Evolutionary conservation across 2,888 invertebrate genomes (phyloP).

Genomic region (Drosophila bunnanda): DNA sequence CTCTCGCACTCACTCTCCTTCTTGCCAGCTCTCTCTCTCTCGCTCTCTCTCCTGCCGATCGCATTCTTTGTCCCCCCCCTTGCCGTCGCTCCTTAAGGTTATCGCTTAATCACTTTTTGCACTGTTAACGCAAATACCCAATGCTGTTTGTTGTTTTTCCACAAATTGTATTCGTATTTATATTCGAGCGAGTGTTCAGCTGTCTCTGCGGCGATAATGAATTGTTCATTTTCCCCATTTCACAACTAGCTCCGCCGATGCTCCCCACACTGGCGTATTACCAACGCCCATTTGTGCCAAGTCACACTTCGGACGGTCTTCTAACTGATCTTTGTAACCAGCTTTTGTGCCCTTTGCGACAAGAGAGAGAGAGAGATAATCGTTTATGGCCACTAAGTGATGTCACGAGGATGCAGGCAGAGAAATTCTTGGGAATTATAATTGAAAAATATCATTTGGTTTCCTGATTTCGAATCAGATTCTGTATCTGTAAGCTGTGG

Average conservation of each 20-base stretch:
- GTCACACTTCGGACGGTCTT: slow-evolving; percentile 46
- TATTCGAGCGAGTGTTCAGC: slow-evolving; percentile 30
- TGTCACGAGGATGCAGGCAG: slow-evolving; percentile 18
- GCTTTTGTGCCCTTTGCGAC: not conserved
- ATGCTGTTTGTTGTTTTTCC: slow-evolving; percentile 46
- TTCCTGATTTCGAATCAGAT: too few species aligned
- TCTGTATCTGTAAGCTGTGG: too few species aligned
- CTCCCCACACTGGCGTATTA: not conserved
- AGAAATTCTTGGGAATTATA: not conserved
- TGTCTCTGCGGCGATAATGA: slow-evolving; percentile 36
- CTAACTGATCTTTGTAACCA: slow-evolving; percentile 15
- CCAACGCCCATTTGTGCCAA: slow-evolving; percentile 20
- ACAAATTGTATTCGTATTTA: slow-evolving; percentile 48
- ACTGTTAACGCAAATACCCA: slow-evolving; percentile 50
- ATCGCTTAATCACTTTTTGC: slow-evolving; percentile 65
- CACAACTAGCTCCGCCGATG: slow-evolving; percentile 23
- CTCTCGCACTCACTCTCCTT: slow-evolving; percentile 22
- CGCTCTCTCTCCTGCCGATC: slow-evolving; percentile 13
- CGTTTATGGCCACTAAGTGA: slow-evolving; percentile 6
- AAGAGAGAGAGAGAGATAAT: slow-evolving; percentile 14
- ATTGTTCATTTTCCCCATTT: slow-evolving; percentile 47
- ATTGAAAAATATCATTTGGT: not conserved
- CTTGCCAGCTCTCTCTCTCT: slow-evolving; percentile 2
- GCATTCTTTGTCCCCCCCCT: slow-evolving; percentile 25
- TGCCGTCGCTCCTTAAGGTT: slow-evolving; percentile 53